phyloP scores from a whole-genome alignment of 2,113 vertebrate species.

The Macheiramphus alcinus region DNA sequence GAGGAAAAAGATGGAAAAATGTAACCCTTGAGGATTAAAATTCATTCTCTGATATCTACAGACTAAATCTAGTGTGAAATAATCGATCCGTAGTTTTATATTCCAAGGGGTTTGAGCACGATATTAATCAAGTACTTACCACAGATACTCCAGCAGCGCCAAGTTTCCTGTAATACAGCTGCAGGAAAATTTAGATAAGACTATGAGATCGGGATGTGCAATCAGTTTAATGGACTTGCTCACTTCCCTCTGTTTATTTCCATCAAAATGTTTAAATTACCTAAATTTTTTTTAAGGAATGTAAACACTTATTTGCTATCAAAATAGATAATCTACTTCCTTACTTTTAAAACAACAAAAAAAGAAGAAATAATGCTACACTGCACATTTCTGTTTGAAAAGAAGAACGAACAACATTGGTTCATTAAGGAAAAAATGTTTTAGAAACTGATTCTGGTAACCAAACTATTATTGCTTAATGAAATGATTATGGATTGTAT shows the following conservation, averaged over 20 bases:
- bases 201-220: background rate
- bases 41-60: background rate
- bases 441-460: background rate
- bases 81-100: background rate
- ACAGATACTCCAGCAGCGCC: background rate
- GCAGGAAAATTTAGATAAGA: background rate
- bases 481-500: background rate
- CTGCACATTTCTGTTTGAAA: background rate
- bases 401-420: background rate
- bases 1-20: background rate
- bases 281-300: background rate
- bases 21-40: background rate
- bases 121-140: background rate
- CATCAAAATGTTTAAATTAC: background rate
- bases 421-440: background rate
- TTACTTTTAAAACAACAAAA: background rate
- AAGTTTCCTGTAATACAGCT: background rate
- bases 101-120: background rate
- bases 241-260: background rate
- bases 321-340: background rate
- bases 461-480: background rate
- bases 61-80: background rate
- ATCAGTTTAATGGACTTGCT: background rate
- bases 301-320: background rate
- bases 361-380: background rate